These are phyloP conservation scores for Griposia aprilina DNA, from an alignment of 2,888 invertebrate species.

Conservation along the genomic window DNA sequence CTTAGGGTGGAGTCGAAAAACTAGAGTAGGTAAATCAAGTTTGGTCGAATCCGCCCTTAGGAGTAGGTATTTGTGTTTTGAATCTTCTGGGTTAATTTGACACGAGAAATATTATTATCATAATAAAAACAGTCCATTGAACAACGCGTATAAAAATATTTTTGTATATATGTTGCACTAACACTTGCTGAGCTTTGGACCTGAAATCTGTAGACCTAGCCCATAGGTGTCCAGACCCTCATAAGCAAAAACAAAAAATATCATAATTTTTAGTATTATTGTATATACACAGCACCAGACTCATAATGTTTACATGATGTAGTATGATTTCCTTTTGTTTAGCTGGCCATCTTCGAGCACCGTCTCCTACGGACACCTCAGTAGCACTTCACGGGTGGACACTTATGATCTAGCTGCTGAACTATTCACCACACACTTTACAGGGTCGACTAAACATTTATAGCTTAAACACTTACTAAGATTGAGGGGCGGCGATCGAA, in stretches of 20 bases:
- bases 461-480: constrained; percentile 59
- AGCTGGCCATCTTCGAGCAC: constrained; percentile 78
- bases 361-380: constrained; percentile 38
- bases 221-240: constrained; percentile 30
- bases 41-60: neutral
- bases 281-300: constrained; percentile 79
- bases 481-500: constrained; percentile 60
- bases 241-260: constrained; percentile 57
- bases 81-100: constrained; percentile 40
- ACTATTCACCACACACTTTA: constrained; percentile 39
- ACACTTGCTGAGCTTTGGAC: constrained; percentile 26
- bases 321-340: constrained; percentile 62
- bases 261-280: constrained; percentile 76
- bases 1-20: constrained; percentile 16
- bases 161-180: constrained; percentile 28
- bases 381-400: constrained; percentile 25
- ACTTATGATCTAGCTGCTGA: constrained; percentile 51
- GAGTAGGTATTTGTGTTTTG: neutral
- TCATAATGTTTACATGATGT: constrained; percentile 70
- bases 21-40: neutral
- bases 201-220: constrained; percentile 30
- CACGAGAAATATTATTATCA: constrained; percentile 39
- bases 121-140: constrained; percentile 24
- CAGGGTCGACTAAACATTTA: constrained; percentile 59
- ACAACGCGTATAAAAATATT: constrained; percentile 43